Base-by-base conservation (phyloP, 2,888 invertebrate species). In the Drosophila eohydei region DNA sequence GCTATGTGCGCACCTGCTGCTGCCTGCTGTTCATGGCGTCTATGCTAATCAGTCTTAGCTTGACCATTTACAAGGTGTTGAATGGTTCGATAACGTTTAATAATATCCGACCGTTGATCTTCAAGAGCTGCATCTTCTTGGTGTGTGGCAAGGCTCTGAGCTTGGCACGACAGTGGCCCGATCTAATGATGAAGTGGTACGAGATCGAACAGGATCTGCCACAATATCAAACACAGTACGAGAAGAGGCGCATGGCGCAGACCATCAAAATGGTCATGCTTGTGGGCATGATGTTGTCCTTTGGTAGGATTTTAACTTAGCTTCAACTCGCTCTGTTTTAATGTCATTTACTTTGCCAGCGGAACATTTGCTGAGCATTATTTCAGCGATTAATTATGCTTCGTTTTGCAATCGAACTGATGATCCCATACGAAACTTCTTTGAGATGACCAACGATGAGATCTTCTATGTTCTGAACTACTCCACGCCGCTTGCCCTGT, bases 91-190 rank as follows among this genome's bases (percentile, higher is more conserved):
- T 92, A 28, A 86, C 88, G 14, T 91, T 93, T 51, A 90, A 92
- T 59, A 91, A 82, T 43, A 78, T 93, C 21, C 92, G 91, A 43
- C 92, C 92, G 0, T 56, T 92, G 12, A 91, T 93, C 60, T 93
- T 93, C 68, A 89, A 91, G 9, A 32, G 75, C 50, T 91, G 88
- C 34, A 91, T 90, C 12, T 65, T 91, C 8, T 48, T 88, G 7
- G 89, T 88, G 1, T 76, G 85, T 8, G 38, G 86, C 0, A 85
- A 80, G 46, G 94, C 94, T 54, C 86, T 94, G 7, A 91, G 90
- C 66, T 86, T 95, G 72, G 94, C 94, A 0, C 92, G 91, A 34
- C 91, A 93, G 59, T 95, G 95, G 95, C 94, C 94, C 3, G 83
- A 80, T 16, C 88, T 95, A 34, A 93, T 94, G 87, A 60, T 89